Conservation (phyloP, 1,140 invertebrate genomes). For the Eupeodes corollae region DNA sequence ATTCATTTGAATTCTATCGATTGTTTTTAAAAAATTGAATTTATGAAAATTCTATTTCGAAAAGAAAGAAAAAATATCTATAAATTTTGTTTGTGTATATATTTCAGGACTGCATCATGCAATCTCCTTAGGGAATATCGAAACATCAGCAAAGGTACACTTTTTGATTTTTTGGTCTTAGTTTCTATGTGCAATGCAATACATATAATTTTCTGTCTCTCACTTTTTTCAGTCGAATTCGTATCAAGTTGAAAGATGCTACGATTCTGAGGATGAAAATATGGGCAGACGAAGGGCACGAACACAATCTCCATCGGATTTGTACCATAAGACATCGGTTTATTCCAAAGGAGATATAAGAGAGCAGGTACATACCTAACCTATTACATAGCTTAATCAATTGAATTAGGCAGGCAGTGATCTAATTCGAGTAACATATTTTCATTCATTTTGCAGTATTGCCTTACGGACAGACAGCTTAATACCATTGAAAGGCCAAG, state of each 20-base stretch:
- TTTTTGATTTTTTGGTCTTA: conserved; percentile 1
- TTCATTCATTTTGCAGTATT: conserved; percentile 55
- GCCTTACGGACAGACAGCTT: conserved; percentile 80
- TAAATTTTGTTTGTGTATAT: conserved; percentile 7
- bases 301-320: conserved; percentile 41
- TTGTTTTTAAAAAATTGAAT: neutral
- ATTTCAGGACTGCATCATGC: conserved; percentile 38
- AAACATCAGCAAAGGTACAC: conserved; percentile 35
- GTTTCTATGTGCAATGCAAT: neutral
- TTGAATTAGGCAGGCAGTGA: neutral
- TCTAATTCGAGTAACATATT: neutral
- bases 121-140: conserved; percentile 38
- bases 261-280: conserved; percentile 61
- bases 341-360: conserved; percentile 82
- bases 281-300: conserved; percentile 46
- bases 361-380: conserved; percentile 43
- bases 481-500: conserved; percentile 67
- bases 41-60: conserved; percentile 8
- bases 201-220: conserved; percentile 5
- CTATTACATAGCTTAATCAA: too few relatives aligned
- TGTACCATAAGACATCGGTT: conserved; percentile 48
- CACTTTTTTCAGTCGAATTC: conserved; percentile 44
- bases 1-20: conserved; percentile 10
- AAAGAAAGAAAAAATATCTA: neutral
- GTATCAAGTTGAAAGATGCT: conserved; percentile 49